Base-by-base conservation (phyloP, 1,140 invertebrate genomes). In the Drosophila guanche region DNA sequence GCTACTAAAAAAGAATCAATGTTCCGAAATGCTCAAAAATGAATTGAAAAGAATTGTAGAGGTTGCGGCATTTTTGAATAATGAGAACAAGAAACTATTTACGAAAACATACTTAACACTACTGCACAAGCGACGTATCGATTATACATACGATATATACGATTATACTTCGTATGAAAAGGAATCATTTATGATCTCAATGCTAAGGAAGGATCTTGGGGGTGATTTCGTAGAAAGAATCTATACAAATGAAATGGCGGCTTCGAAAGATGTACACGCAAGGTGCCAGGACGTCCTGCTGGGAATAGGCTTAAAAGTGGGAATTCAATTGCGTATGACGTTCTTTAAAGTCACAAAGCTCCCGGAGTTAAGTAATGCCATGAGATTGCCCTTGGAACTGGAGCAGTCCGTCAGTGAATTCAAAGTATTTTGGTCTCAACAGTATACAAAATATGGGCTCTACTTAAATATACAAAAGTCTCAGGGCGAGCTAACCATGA, bases 261-360 rank as follows among this genome's bases (percentile, higher is more conserved):
- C 2, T 1, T 68, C 62, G 8, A 41, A 40, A 0, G 10, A 2
- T 8, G 6, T 23, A 29, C 3, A 41, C 8, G 20, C 4, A 29
- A 1, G 3, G 16, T 6, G 67, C 40, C 20, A 5, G 41, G 6
- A 7, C 7, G 5, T 23, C 2, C 12, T 68, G 50, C 2, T 5
- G 5, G 3, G 0, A 7, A 47, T 1, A 5, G 7, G 37, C 2
- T 10, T 37, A 0, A 20, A 33, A 2, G 7, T 68, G 2, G 23
- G 16, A 47, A 55, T 56, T 12, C 62, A 68, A 37, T 55, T 68
- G 12, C 27, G 61, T 20, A 8, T 47, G 2, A 55, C 41, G 22
- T 55, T n/a, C 4, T 67, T 67, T 14, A 1, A 0, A 2, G 4
- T 12, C 1, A 2, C 0, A 7, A 1, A 12, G 10, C 8, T 37